Conservation (phyloP, 2,888 invertebrate species). For the Adineta ricciae region DNA sequence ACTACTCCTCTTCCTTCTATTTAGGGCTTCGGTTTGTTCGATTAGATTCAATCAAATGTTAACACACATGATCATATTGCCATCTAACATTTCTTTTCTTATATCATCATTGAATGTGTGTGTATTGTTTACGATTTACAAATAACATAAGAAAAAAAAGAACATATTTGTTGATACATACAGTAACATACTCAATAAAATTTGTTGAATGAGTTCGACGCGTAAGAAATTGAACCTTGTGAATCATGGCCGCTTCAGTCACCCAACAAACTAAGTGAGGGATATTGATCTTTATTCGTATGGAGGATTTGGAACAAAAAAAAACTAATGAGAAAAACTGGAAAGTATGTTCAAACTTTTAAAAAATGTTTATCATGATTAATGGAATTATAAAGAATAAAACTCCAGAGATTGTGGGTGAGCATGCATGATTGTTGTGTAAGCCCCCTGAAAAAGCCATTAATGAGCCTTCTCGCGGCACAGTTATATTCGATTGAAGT, state of each 20-base stretch:
- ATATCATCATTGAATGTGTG: neutral
- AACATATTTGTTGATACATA: neutral
- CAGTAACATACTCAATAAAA: neutral
- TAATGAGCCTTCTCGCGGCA: neutral
- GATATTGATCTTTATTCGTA: too few relatives aligned
- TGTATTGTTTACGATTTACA: neutral
- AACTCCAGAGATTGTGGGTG: neutral
- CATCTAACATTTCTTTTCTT: neutral
- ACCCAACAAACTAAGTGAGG: too few relatives aligned
- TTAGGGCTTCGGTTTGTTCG: conserved; percentile 14
- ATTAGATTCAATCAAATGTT: neutral
- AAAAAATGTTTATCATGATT: too few relatives aligned
- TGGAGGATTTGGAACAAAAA: too few relatives aligned
- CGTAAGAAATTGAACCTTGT: too few relatives aligned
- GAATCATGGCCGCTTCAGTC: too few relatives aligned
- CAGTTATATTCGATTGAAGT: neutral
- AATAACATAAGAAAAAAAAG: neutral
- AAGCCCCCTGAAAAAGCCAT: too few relatives aligned
- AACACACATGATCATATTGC: neutral
- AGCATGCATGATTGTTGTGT: neutral
- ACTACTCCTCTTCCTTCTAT: neutral
- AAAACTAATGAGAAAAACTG: neutral
- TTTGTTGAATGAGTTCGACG: neutral
- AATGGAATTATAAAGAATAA: too few relatives aligned
- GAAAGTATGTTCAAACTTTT: too few relatives aligned